These are phyloP conservation scores for Diachasmimorpha longicaudata DNA, from an alignment of 1,140 invertebrate species.

Conservation along the genomic window DNA sequence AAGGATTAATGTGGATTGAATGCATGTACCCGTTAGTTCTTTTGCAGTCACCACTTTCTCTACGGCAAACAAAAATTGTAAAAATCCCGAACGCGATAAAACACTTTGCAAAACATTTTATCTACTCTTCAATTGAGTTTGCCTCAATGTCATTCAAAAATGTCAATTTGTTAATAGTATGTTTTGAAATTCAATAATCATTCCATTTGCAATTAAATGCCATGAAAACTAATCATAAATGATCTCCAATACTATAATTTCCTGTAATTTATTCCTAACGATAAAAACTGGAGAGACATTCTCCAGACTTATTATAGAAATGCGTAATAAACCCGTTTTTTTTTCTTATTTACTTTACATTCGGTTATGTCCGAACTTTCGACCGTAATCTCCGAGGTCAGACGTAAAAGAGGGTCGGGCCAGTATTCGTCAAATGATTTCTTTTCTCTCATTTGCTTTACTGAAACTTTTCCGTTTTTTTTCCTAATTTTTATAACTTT, in stretches of 20 bases:
- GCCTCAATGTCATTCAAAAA: background rate
- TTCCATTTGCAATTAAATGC: no score
- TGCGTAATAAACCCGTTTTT: background rate
- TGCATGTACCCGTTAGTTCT: constrained; percentile 2
- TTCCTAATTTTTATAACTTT: background rate
- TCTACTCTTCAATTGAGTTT: background rate
- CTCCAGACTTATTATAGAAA: constrained; percentile 3
- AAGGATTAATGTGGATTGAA: constrained; percentile 1
- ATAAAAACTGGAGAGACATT: background rate
- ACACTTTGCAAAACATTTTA: background rate
- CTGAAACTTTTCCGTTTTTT: background rate
- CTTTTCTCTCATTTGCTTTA: background rate
- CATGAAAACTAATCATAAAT: background rate
- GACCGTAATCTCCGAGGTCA: constrained; percentile 3
- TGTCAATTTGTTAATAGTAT: background rate
- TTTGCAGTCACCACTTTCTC: constrained; percentile 25
- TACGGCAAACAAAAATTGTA: constrained; percentile 25
- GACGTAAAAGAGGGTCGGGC: background rate
- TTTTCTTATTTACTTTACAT: background rate
- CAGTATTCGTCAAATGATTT: background rate
- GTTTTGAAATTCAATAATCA: background rate
- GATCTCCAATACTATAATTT: no score
- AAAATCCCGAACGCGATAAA: background rate
- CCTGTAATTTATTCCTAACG: no score
- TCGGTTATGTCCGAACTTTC: background rate